Evolutionary conservation across 1,140 invertebrate genomes (phyloP).

Genomic region (Cotesia vestalis): DNA sequence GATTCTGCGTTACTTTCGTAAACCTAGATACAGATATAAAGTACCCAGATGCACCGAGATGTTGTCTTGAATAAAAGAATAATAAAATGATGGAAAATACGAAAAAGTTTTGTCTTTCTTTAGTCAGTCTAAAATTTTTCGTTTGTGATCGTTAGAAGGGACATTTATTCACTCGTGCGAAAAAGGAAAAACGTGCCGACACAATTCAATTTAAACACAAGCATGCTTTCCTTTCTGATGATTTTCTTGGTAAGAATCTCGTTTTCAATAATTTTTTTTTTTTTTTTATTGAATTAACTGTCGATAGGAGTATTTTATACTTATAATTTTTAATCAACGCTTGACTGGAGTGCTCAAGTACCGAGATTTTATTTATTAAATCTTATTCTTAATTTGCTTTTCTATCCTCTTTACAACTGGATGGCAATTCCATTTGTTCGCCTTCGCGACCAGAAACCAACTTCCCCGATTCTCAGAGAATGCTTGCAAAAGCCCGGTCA

Average conservation of each 20-base stretch:
- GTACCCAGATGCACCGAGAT: too few species aligned
- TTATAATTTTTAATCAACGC: slow-evolving; percentile 5
- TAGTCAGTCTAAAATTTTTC: slow-evolving; percentile 2
- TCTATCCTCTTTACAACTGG: slow-evolving; percentile 7
- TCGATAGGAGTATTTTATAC: not conserved
- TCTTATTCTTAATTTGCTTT: slow-evolving; percentile 4
- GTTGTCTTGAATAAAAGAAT: slow-evolving; percentile 1
- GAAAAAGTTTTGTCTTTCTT: not conserved
- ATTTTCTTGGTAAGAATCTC: not conserved
- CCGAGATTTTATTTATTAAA: too few species aligned
- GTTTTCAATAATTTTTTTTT: too few species aligned
- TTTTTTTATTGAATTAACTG: slow-evolving; percentile 4
- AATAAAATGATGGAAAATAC: slow-evolving; percentile 10
- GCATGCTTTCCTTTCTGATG: not conserved
- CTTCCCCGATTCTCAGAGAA: slow-evolving; percentile 22
- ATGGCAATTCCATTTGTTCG: slow-evolving; percentile 31
- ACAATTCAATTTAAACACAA: not conserved
- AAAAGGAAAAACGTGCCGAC: slow-evolving; percentile 12
- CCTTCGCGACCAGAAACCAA: slow-evolving; percentile 24
- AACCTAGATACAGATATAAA: too few species aligned
- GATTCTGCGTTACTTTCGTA: not conserved
- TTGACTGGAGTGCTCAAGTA: not conserved
- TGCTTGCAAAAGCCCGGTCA: slow-evolving; percentile 14
- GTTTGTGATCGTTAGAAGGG: slow-evolving; percentile 15
- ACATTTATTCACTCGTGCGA: slow-evolving; percentile 8